Conservation (phyloP, 2,888 invertebrate species). For the Priocnemis perturbator region DNA sequence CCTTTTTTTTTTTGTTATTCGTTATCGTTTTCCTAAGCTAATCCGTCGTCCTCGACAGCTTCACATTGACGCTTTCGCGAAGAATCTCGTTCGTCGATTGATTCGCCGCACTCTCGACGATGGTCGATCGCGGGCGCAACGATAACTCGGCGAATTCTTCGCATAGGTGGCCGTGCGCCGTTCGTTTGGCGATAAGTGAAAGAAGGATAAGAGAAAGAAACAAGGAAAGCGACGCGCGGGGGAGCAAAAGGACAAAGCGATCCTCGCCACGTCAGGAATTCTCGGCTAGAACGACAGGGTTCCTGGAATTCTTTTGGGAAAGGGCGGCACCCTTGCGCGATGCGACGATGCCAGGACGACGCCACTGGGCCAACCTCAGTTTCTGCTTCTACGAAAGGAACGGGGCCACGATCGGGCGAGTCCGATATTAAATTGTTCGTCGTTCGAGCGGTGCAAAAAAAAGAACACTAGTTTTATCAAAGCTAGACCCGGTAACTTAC, state of each 20-base stretch:
- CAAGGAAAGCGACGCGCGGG: background rate
- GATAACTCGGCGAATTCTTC: constrained; percentile 2
- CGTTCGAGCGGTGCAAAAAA: background rate
- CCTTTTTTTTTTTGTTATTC: too few relatives aligned
- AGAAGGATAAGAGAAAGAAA: background rate
- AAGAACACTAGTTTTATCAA: background rate
- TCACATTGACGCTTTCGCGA: too few relatives aligned
- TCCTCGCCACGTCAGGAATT: constrained; percentile 25
- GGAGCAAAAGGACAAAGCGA: constrained; percentile 12
- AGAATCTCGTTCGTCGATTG: too few relatives aligned
- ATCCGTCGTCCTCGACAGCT: too few relatives aligned
- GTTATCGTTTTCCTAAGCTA: too few relatives aligned
- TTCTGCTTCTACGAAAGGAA: background rate
- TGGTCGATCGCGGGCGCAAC: background rate
- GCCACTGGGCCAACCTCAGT: constrained; percentile 12
- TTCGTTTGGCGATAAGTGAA: background rate
- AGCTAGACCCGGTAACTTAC: too few relatives aligned
- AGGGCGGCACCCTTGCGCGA: constrained; percentile 22
- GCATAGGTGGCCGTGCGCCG: constrained; percentile 1
- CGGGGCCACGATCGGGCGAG: background rate
- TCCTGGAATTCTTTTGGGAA: constrained; percentile 45
- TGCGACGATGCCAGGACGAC: constrained; percentile 26
- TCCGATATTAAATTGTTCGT: too few relatives aligned
- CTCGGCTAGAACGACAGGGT: constrained; percentile 43
- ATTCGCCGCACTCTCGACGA: too few relatives aligned